Evolutionary conservation across 2,888 invertebrate genomes (phyloP).

Genomic region (Diadegma fenestrale): DNA sequence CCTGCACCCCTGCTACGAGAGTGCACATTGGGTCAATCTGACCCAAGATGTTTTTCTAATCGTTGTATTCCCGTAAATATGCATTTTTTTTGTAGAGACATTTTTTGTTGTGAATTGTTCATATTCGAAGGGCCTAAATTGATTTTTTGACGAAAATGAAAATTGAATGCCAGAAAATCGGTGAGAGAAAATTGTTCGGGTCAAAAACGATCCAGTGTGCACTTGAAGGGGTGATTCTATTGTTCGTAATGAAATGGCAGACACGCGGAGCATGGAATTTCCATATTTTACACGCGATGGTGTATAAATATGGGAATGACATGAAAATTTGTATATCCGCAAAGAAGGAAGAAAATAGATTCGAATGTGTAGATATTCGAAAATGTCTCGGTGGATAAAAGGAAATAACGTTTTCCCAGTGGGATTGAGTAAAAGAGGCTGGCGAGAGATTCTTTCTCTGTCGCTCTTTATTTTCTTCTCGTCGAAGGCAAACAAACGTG

Average conservation of each 20-base stretch:
- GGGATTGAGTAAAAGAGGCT: constrained; percentile 27
- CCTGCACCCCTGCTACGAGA: too few relatives aligned
- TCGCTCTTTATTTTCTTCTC: not conserved
- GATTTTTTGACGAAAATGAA: not conserved
- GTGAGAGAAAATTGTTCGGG: too few relatives aligned
- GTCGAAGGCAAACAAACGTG: constrained; percentile 60
- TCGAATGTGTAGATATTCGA: not conserved
- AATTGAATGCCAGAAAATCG: too few relatives aligned
- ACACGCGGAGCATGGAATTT: not conserved
- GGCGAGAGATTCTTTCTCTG: constrained; percentile 14
- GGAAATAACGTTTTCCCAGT: constrained; percentile 15
- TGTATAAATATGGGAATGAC: not conserved
- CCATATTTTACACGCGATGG: not conserved
- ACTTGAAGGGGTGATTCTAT: not conserved
- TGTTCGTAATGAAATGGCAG: not conserved
- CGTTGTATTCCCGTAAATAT: too few relatives aligned
- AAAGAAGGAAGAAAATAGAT: not conserved
- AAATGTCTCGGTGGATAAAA: not conserved
- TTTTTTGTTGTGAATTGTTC: too few relatives aligned
- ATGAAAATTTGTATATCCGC: not conserved
- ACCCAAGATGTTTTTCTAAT: too few relatives aligned
- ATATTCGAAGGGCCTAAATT: not conserved
- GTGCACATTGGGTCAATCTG: too few relatives aligned
- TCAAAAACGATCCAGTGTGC: too few relatives aligned
- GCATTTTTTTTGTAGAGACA: too few relatives aligned